Percentiles rank a stretch among this genome's conserved stretches.
Conservation (phyloP, 1,140 invertebrate genomes). For the Musca vetustissima region DNA sequence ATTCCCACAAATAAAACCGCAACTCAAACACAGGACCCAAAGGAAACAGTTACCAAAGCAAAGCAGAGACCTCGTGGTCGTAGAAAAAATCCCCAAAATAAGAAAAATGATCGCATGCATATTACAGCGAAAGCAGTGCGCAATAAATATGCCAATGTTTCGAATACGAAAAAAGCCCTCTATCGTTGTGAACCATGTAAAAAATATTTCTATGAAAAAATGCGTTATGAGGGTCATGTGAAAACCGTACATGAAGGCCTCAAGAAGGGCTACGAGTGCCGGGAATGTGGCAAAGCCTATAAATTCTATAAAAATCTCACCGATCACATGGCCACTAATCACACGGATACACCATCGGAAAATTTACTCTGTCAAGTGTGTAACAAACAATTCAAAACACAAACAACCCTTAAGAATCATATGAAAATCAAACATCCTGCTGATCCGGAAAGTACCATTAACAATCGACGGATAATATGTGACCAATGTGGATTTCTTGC, state of each 20-base stretch:
- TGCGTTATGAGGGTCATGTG: slow-evolving; percentile 41
- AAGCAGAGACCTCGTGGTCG: no score
- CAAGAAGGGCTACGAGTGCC: slow-evolving; percentile 45
- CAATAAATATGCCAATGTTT: no score
- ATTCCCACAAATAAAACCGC: no score
- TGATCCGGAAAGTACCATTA: neutral
- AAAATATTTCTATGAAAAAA: slow-evolving; percentile 38
- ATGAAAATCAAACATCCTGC: neutral
- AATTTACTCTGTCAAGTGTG: neutral
- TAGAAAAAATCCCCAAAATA: no score
- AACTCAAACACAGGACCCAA: no score
- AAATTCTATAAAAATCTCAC: slow-evolving; percentile 22
- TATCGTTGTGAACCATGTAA: slow-evolving; percentile 39
- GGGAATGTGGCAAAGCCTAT: slow-evolving; percentile 48
- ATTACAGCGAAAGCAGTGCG: no score
- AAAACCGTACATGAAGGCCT: slow-evolving; percentile 49
- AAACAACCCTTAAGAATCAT: slow-evolving; percentile 1
- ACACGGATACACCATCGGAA: neutral
- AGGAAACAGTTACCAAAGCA: no score
- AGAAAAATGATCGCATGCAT: no score
- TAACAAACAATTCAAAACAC: slow-evolving; percentile 8
- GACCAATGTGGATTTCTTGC: slow-evolving; percentile 16
- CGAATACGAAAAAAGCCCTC: neutral
- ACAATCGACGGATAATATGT: neutral
- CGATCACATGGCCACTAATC: neutral